Conservation (phyloP, 2,888 invertebrate genomes). For the Eretmocerus hayati region DNA sequence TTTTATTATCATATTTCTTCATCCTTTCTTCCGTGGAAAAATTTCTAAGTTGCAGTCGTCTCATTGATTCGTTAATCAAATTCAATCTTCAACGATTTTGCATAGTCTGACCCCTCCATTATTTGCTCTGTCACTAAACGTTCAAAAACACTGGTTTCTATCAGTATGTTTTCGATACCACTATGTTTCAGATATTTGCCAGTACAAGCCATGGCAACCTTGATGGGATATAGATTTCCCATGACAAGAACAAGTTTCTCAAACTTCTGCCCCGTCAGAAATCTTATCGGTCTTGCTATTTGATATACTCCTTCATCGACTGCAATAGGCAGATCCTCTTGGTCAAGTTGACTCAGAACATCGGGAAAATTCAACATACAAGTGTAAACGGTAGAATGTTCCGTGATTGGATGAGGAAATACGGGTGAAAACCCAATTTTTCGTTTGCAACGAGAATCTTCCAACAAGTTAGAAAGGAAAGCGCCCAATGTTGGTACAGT, state of each 20-base stretch:
- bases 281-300: conserved; percentile 6
- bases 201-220: conserved; percentile 2
- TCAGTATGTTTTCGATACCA: conserved; percentile 9
- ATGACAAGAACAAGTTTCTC: conserved; percentile 3
- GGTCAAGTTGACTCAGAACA: conserved; percentile 8
- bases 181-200: conserved; percentile 15
- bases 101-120: conserved; percentile 8
- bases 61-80: conserved; percentile 10
- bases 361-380: conserved; percentile 10
- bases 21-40: conserved; percentile 3
- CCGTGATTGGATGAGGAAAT: conserved; percentile 6
- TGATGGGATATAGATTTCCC: conserved; percentile 7
- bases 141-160: conserved; percentile 6
- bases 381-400: conserved; percentile 10
- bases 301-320: conserved; percentile 17
- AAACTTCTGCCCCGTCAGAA: conserved; percentile 7
- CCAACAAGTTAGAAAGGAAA: neutral
- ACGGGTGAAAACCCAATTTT: conserved; percentile 10
- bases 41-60: conserved; percentile 5
- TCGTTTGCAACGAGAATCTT: neutral
- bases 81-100: no score
- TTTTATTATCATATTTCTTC: neutral
- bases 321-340: conserved; percentile 7
- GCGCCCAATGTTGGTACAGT: neutral
- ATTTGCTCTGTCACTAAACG: neutral